phyloP scores from a whole-genome alignment of 2,113 vertebrate species.

The Australoheros scitulus region DNA sequence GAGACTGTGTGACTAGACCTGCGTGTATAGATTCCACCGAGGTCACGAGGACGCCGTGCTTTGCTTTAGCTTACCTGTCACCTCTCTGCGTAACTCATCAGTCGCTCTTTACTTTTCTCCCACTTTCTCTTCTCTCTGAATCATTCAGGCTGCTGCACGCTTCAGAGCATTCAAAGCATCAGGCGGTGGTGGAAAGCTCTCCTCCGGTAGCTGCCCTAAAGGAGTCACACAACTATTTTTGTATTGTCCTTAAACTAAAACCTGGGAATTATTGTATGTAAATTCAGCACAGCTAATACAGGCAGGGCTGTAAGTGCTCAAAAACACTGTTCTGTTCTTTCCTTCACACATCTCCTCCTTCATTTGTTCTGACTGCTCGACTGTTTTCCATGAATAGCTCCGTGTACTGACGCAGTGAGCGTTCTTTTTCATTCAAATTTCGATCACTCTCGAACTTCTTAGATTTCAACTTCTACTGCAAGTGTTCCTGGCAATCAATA shows the following conservation, averaged over 20 bases:
- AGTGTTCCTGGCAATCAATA: neutral
- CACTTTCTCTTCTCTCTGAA: neutral
- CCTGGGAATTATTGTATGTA: neutral
- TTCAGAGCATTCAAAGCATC: constrained; percentile 6
- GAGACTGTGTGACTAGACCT: constrained; percentile 16
- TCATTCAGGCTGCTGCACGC: neutral
- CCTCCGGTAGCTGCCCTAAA: neutral
- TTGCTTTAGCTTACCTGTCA: constrained; percentile 37
- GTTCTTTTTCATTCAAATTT: constrained; percentile 5
- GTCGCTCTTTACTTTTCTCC: constrained; percentile 16
- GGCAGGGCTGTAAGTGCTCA: neutral
- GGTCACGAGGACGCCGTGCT: constrained; percentile 57
- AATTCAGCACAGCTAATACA: neutral
- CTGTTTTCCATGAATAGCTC: neutral
- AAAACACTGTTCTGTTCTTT: neutral
- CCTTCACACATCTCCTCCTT: neutral
- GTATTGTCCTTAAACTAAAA: neutral
- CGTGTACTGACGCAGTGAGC: neutral
- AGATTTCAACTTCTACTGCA: neutral
- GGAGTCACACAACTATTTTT: constrained; percentile 1
- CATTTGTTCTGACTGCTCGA: neutral
- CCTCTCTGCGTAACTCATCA: constrained; percentile 19
- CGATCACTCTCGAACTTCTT: neutral
- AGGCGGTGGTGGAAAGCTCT: neutral
- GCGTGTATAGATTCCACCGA: constrained; percentile 39